A percentile compares a stretch with the other conserved stretches of the same genome.
Conservation (phyloP, 2,888 invertebrate genomes). For the Boloria selene region DNA sequence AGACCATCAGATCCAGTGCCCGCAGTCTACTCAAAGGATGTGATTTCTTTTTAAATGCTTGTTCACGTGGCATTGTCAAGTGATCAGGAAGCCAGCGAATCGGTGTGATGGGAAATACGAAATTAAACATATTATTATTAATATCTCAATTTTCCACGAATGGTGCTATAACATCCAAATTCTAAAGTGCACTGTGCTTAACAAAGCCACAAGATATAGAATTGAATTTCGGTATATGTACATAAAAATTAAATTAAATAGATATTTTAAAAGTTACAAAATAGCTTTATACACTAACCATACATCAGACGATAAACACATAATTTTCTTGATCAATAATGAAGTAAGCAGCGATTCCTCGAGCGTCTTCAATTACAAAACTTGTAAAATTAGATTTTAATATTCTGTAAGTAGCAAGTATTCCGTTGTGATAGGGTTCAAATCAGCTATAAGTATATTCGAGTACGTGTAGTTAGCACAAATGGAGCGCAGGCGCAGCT, state of each 20-base stretch:
- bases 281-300: not conserved
- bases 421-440: slow-evolving; percentile 38
- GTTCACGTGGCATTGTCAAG: too few relatives aligned
- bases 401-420: slow-evolving; percentile 29
- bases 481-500: slow-evolving; percentile 78
- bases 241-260: too few relatives aligned
- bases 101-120: too few relatives aligned
- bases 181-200: not conserved
- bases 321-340: slow-evolving; percentile 67
- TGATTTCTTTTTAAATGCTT: too few relatives aligned
- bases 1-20: too few relatives aligned
- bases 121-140: too few relatives aligned
- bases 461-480: slow-evolving; percentile 47
- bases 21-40: too few relatives aligned
- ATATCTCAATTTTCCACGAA: too few relatives aligned
- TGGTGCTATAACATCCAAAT: too few relatives aligned
- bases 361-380: slow-evolving; percentile 50
- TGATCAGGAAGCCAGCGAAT: too few relatives aligned
- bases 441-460: slow-evolving; percentile 27
- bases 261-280: not conserved
- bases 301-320: slow-evolving; percentile 22
- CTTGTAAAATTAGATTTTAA: slow-evolving; percentile 43
- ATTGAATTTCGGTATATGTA: too few relatives aligned
- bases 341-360: slow-evolving; percentile 53
- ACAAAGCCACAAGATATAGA: not conserved